phyloP scores from a whole-genome alignment of 2,888 invertebrate genomes.

The Oxycera nigricornis region DNA sequence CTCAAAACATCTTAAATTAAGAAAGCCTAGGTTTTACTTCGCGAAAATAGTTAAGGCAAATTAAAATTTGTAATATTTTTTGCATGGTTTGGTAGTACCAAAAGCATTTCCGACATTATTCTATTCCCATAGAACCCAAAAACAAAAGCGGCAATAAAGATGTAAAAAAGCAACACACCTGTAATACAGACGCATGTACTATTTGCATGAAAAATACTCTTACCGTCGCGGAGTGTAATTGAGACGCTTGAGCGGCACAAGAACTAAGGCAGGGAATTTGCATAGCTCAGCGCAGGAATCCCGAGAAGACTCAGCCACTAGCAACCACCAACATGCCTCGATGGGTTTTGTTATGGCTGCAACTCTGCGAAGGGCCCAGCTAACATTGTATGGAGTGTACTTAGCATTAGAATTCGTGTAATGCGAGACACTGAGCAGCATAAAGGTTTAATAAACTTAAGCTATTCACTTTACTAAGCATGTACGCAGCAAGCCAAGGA shows the following conservation, averaged over 20 bases:
- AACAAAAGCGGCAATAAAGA: conserved; percentile 17
- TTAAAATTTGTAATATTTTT: neutral
- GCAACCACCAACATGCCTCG: neutral
- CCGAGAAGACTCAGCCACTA: neutral
- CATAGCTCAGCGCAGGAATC: conserved; percentile 8
- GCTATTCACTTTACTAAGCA: neutral
- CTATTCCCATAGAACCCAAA: too few species aligned
- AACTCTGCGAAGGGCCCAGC: neutral
- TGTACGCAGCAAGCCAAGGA: neutral
- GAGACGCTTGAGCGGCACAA: conserved; percentile 15
- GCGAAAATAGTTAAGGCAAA: too few species aligned
- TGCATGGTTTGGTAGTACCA: neutral
- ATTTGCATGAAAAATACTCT: conserved; percentile 30
- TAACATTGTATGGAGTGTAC: neutral
- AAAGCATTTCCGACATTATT: neutral
- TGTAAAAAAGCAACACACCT: conserved; percentile 12
- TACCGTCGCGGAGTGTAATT: conserved; percentile 10
- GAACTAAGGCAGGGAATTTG: conserved; percentile 19
- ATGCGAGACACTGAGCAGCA: conserved; percentile 16
- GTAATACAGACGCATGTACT: conserved; percentile 12
- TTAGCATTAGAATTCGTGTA: conserved; percentile 32
- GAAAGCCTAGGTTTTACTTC: too few species aligned
- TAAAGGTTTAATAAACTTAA: conserved; percentile 43
- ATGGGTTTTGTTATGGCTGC: neutral
- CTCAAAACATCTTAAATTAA: too few species aligned